A percentile compares a stretch with the other conserved stretches of the same genome.
Conservation (phyloP, 2,888 invertebrate species). For the Chouioia cunea region DNA sequence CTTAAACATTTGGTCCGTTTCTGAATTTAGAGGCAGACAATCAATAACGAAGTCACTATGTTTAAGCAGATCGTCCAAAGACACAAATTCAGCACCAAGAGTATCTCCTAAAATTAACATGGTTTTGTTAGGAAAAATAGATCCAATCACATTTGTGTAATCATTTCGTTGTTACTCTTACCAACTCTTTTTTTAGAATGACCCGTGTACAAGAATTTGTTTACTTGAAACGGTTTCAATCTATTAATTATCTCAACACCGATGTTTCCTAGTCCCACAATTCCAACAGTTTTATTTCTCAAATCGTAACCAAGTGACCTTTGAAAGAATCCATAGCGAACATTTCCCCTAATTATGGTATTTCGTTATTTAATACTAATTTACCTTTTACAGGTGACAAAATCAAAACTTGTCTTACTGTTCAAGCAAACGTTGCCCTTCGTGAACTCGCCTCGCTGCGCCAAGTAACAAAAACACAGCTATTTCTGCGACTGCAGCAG, state of each 20-base stretch:
- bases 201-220: conserved; percentile 80
- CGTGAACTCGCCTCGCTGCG: conserved; percentile 82
- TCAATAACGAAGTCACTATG: conserved; percentile 83
- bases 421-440: conserved; percentile 78
- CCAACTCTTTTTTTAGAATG: conserved; percentile 67
- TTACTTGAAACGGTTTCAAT: conserved; percentile 80
- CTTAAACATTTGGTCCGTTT: conserved; percentile 80
- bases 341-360: conserved; percentile 26
- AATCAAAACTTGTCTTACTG: no score
- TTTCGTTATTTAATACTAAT: background rate
- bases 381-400: no score
- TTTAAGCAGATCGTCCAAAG: conserved; percentile 76
- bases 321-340: conserved; percentile 61
- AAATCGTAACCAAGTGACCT: conserved; percentile 87
- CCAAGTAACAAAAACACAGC: conserved; percentile 82
- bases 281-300: conserved; percentile 82
- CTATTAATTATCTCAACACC: conserved; percentile 82
- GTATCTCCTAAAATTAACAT: conserved; percentile 66
- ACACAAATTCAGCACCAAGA: conserved; percentile 75
- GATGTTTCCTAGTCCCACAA: conserved; percentile 84
- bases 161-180: conserved; percentile 31
- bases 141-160: conserved; percentile 5
- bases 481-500: conserved; percentile 85
- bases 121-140: background rate
- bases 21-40: conserved; percentile 77